A percentile compares a stretch with the other conserved stretches of the same genome.
phyloP scores from a whole-genome alignment of 2,888 invertebrate species.

The Trichopoda pennipes region DNA sequence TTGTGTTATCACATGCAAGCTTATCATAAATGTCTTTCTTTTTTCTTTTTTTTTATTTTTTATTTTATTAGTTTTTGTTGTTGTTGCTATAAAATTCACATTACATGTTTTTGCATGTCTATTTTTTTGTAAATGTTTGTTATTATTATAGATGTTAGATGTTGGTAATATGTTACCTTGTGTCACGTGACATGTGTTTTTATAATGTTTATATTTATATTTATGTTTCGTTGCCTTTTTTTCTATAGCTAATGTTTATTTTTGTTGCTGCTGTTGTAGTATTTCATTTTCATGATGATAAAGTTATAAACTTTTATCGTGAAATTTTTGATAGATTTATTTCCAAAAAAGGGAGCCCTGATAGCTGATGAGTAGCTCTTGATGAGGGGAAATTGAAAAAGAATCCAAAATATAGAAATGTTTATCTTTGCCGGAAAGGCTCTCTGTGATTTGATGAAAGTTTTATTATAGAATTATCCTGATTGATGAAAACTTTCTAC shows the following conservation, averaged over 20 bases:
- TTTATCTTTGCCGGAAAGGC: too few species aligned
- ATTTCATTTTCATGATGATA: slow-evolving; percentile 58
- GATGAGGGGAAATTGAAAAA: too few species aligned
- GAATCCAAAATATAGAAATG: too few species aligned
- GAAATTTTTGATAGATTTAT: slow-evolving; percentile 25
- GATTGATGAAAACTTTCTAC: too few species aligned
- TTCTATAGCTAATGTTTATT: slow-evolving; percentile 14
- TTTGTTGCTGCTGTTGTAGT: slow-evolving; percentile 36
- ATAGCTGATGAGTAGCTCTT: background rate
- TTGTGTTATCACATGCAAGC: slow-evolving; percentile 70
- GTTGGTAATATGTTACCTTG: slow-evolving; percentile 67
- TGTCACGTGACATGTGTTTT: slow-evolving; percentile 69
- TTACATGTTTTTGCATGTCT: slow-evolving; percentile 44
- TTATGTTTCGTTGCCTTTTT: slow-evolving; percentile 11
- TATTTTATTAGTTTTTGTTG: slow-evolving; percentile 17
- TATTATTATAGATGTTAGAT: slow-evolving; percentile 66
- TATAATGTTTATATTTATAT: slow-evolving; percentile 59
- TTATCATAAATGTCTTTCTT: slow-evolving; percentile 69
- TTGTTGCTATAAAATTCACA: slow-evolving; percentile 54
- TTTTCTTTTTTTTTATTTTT: background rate
- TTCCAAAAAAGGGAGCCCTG: slow-evolving; percentile 13
- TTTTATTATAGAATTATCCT: too few species aligned
- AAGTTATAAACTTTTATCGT: slow-evolving; percentile 56
- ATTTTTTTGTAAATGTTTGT: slow-evolving; percentile 34
- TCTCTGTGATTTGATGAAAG: too few species aligned